These are phyloP conservation scores for Achatina immaculata DNA, from an alignment of 1,140 invertebrate species.

Conservation along the genomic window DNA sequence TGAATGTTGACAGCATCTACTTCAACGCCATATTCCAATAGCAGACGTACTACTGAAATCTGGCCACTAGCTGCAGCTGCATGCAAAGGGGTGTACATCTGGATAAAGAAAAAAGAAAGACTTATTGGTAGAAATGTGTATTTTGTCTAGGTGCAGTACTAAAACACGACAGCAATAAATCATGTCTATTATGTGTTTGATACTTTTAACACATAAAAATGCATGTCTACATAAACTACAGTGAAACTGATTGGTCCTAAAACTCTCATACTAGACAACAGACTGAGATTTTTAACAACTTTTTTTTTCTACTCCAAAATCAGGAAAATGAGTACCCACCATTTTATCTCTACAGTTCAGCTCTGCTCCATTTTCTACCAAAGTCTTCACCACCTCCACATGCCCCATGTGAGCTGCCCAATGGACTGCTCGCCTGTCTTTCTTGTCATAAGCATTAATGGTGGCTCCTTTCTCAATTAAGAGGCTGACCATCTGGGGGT, in stretches of 20 bases:
- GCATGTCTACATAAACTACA: too few relatives aligned
- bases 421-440: conserved; percentile 76
- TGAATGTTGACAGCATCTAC: conserved; percentile 75
- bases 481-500: conserved; percentile 73
- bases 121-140: not conserved
- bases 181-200: too few relatives aligned
- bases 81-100: conserved; percentile 73
- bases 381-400: conserved; percentile 72
- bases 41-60: conserved; percentile 72
- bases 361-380: conserved; percentile 74
- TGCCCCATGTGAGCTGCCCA: conserved; percentile 76
- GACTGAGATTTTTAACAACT: too few relatives aligned
- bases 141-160: too few relatives aligned
- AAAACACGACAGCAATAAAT: too few relatives aligned
- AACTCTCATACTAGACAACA: too few relatives aligned
- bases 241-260: too few relatives aligned
- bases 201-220: too few relatives aligned
- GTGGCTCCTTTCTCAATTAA: conserved; percentile 75
- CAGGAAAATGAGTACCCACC: too few relatives aligned
- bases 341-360: conserved; percentile 76
- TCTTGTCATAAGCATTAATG: conserved; percentile 78
- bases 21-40: conserved; percentile 75
- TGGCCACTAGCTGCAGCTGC: conserved; percentile 70
- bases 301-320: too few relatives aligned
- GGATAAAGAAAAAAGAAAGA: conserved; percentile 46